phyloP scores from a whole-genome alignment of 2,888 invertebrate genomes.

The Marasmarcha lunaedactyla region DNA sequence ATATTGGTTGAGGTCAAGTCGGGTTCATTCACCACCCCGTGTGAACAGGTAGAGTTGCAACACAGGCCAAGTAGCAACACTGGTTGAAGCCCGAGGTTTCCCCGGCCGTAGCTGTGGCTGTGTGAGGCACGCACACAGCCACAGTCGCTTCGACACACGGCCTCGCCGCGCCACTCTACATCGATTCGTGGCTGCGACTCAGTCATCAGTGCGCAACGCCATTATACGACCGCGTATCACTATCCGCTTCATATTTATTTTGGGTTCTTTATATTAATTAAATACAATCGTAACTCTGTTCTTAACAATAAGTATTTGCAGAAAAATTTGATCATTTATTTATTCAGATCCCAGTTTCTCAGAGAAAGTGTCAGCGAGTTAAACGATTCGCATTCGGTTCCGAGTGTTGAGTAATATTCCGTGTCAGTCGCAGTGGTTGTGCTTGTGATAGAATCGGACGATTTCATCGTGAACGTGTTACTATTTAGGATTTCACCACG shows the following conservation, averaged over 20 bases:
- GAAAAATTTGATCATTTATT: slow-evolving; percentile 19
- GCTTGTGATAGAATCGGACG: slow-evolving; percentile 60
- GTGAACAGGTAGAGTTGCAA: neutral
- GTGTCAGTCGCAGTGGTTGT: slow-evolving; percentile 63
- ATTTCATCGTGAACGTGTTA: slow-evolving; percentile 63
- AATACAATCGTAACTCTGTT: too few species aligned
- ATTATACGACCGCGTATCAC: slow-evolving; percentile 47
- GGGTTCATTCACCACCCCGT: slow-evolving; percentile 22
- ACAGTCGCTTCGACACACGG: slow-evolving; percentile 25
- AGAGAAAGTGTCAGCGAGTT: too few species aligned
- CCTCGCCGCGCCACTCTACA: slow-evolving; percentile 51
- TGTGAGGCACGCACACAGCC: slow-evolving; percentile 13
- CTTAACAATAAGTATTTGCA: too few species aligned
- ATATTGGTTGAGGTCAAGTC: slow-evolving; percentile 23
- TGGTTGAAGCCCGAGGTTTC: slow-evolving; percentile 8
- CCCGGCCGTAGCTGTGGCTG: slow-evolving; percentile 29
- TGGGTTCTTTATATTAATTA: slow-evolving; percentile 42
- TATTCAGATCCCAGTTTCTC: too few species aligned
- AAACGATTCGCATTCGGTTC: slow-evolving; percentile 38
- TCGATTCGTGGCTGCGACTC: slow-evolving; percentile 60
- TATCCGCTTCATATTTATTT: slow-evolving; percentile 46
- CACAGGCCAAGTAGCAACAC: neutral
- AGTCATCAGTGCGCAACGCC: slow-evolving; percentile 68
- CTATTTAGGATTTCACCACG: slow-evolving; percentile 67
- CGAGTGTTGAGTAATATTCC: slow-evolving; percentile 64